Conservation (phyloP, 2,888 invertebrate species). For the Dione vanillae region DNA sequence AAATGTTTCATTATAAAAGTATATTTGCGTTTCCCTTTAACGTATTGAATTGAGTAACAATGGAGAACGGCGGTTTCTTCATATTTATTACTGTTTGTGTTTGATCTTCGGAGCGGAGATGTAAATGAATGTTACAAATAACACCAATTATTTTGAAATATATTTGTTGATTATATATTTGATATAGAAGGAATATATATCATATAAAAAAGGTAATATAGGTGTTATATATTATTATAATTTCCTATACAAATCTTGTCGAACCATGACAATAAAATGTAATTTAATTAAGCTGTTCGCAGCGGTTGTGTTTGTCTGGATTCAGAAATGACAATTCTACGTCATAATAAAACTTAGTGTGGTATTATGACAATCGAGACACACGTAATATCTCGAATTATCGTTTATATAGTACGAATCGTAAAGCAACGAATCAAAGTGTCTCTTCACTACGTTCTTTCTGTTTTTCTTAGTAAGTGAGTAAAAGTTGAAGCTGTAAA, state of each 20-base stretch:
- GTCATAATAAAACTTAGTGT: neutral
- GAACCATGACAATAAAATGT: no score
- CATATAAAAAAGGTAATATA: no score
- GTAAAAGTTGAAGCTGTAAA: neutral
- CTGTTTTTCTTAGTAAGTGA: neutral
- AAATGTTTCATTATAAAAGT: conserved; percentile 15
- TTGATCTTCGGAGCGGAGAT: conserved; percentile 17
- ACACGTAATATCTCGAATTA: neutral
- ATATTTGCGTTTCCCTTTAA: conserved; percentile 24
- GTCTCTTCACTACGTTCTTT: neutral
- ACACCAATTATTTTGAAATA: conserved; percentile 17
- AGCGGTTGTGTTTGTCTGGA: no score
- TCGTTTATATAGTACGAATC: no score
- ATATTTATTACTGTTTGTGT: conserved; percentile 22
- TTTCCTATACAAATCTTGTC: no score
- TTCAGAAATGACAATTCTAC: neutral
- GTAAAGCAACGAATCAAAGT: neutral
- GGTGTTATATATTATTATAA: no score
- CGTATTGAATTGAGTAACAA: conserved; percentile 27
- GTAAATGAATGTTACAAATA: conserved; percentile 23
- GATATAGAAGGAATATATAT: neutral
- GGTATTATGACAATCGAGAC: no score
- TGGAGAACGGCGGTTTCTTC: conserved; percentile 9
- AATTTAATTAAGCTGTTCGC: no score
- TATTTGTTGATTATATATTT: conserved; percentile 4